These are phyloP conservation scores for Noctilio leporinus DNA, from an alignment of 2,113 vertebrate genomes.

Conservation along the genomic window DNA sequence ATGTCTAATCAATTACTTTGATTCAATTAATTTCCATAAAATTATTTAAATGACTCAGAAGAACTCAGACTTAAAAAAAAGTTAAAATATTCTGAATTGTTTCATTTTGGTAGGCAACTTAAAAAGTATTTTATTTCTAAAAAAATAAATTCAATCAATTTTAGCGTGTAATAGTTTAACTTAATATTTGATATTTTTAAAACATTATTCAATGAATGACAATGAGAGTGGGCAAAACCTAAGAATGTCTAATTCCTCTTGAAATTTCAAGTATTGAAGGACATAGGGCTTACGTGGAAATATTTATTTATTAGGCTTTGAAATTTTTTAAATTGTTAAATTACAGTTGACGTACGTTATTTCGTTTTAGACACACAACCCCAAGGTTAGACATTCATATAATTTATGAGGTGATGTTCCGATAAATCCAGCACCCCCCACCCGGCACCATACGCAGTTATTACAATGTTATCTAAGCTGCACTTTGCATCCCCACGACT, in stretches of 20 bases:
- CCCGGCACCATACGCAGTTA: not conserved
- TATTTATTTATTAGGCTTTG: not conserved
- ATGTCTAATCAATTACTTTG: constrained; percentile 58
- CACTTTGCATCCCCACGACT: not conserved
- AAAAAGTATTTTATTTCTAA: not conserved
- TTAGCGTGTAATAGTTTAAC: not conserved
- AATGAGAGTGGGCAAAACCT: not conserved
- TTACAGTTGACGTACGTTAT: not conserved
- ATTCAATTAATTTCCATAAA: constrained; percentile 53
- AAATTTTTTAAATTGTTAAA: not conserved
- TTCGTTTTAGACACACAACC: no score
- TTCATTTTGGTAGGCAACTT: not conserved
- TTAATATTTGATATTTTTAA: not conserved
- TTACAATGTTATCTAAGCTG: not conserved
- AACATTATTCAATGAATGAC: not conserved
- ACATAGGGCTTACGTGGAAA: not conserved
- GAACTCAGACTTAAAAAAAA: constrained; percentile 49
- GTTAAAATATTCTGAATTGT: constrained; percentile 29
- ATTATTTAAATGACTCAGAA: constrained; percentile 21
- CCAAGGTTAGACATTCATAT: not conserved
- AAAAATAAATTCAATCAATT: not conserved
- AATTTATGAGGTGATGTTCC: not conserved
- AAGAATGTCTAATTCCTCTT: not conserved
- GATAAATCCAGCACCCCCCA: not conserved
- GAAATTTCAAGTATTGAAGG: not conserved